These are phyloP conservation scores for Tetragnatha montana DNA, from an alignment of 2,888 invertebrate species.

Conservation along the genomic window DNA sequence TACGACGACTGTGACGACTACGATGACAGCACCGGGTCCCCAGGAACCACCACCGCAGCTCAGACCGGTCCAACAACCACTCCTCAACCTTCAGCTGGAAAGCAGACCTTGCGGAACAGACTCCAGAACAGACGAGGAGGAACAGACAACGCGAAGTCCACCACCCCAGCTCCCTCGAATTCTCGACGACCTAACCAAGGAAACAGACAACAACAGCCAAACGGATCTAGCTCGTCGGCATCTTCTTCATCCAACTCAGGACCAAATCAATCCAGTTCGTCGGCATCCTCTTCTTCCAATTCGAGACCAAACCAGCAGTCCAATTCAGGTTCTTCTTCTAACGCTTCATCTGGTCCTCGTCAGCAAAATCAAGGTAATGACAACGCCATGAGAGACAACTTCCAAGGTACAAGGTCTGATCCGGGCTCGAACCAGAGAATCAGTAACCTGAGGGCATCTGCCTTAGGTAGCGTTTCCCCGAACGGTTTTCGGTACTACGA, in stretches of 20 bases:
- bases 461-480: neutral
- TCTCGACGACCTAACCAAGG: neutral
- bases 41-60: neutral
- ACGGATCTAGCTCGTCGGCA: neutral
- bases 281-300: neutral
- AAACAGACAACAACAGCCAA: neutral
- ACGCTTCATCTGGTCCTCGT: neutral
- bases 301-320: neutral
- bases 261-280: neutral
- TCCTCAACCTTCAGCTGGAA: neutral
- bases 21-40: neutral
- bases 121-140: neutral
- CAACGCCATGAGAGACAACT: neutral
- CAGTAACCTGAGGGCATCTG: slow-evolving; percentile 2
- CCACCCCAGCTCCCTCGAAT: neutral
- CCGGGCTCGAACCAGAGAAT: neutral
- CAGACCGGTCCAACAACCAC: neutral
- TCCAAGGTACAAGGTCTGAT: neutral
- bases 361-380: neutral
- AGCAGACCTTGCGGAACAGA: neutral
- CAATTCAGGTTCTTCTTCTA: neutral
- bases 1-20: neutral
- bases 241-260: neutral
- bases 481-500: slow-evolving; percentile 15
- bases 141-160: neutral